Evolutionary conservation across 2,888 invertebrate species (phyloP).

Genomic region (Agonum fuliginosum): DNA sequence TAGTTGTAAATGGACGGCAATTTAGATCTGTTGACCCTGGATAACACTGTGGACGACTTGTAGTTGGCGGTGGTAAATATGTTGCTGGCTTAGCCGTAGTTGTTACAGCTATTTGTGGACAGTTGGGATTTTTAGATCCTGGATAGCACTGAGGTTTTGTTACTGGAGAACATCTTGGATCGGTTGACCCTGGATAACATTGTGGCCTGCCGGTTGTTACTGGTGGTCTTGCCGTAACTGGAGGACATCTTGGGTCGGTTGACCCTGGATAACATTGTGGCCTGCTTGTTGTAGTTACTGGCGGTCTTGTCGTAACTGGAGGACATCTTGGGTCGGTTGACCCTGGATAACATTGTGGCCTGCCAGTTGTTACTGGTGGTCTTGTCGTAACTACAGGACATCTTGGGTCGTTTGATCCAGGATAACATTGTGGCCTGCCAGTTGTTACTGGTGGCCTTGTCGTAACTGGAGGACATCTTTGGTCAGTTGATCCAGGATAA

Average conservation of each 20-base stretch:
- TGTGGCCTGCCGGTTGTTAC: constrained; percentile 63
- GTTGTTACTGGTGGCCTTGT: no score
- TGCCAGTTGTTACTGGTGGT: constrained; percentile 62
- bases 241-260: constrained; percentile 66
- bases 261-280: constrained; percentile 67
- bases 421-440: constrained; percentile 64
- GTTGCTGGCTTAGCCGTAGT: no score
- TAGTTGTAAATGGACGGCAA: constrained; percentile 65
- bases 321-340: constrained; percentile 65
- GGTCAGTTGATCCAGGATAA: constrained; percentile 67
- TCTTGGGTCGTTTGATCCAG: constrained; percentile 67
- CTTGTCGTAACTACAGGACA: constrained; percentile 65
- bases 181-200: constrained; percentile 67
- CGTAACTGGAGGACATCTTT: constrained; percentile 65
- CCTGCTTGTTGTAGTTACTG: constrained; percentile 63
- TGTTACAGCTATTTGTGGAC: constrained; percentile 65
- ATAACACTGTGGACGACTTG: constrained; percentile 63
- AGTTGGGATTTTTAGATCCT: constrained; percentile 68
- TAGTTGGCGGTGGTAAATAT: constrained; percentile 64
- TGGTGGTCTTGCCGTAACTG: constrained; percentile 62
- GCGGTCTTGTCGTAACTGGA: constrained; percentile 64
- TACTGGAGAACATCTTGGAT: constrained; percentile 66
- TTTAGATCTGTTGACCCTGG: constrained; percentile 65
- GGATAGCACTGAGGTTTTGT: constrained; percentile 69
- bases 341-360: constrained; percentile 67